These are phyloP conservation scores for Drosophila gunungcola DNA, from an alignment of 1,140 invertebrate genomes.

Conservation along the genomic window DNA sequence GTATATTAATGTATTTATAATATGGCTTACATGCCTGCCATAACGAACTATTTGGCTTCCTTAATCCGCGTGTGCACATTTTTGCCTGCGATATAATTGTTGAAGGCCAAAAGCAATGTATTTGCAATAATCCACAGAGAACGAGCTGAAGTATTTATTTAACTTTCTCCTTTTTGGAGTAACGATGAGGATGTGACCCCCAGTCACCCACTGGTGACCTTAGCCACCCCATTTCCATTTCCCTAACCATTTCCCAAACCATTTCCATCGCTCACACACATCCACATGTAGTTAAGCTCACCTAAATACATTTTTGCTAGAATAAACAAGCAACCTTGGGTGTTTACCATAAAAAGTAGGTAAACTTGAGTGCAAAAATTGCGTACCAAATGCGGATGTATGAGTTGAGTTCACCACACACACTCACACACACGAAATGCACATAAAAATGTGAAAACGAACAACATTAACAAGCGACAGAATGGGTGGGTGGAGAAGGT, in stretches of 20 bases:
- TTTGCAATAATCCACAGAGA: slow-evolving; percentile 23
- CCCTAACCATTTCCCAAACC: slow-evolving; percentile 24
- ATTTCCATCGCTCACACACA: slow-evolving; percentile 27
- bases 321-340: slow-evolving; percentile 83
- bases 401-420: slow-evolving; percentile 51
- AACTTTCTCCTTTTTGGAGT: slow-evolving; percentile 36
- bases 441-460: slow-evolving; percentile 80
- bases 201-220: slow-evolving; percentile 18
- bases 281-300: slow-evolving; percentile 74
- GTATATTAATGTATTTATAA: slow-evolving; percentile 47
- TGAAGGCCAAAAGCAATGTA: slow-evolving; percentile 30
- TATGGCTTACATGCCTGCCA: slow-evolving; percentile 34
- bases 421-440: slow-evolving; percentile 71
- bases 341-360: slow-evolving; percentile 84
- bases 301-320: slow-evolving; percentile 83
- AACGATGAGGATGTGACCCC: slow-evolving; percentile 28
- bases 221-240: slow-evolving; percentile 1
- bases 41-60: slow-evolving; percentile 47
- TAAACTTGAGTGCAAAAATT: slow-evolving; percentile 83
- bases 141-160: slow-evolving; percentile 37
- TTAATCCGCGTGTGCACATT: slow-evolving; percentile 29
- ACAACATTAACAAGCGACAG: slow-evolving; percentile 53
- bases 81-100: slow-evolving; percentile 28
- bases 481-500: not conserved
- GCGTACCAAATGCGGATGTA: slow-evolving; percentile 61